A percentile compares a stretch with the other conserved stretches of the same genome.
phyloP scores from a whole-genome alignment of 2,797 vertebrate species.

The Linurgus olivaceus region DNA sequence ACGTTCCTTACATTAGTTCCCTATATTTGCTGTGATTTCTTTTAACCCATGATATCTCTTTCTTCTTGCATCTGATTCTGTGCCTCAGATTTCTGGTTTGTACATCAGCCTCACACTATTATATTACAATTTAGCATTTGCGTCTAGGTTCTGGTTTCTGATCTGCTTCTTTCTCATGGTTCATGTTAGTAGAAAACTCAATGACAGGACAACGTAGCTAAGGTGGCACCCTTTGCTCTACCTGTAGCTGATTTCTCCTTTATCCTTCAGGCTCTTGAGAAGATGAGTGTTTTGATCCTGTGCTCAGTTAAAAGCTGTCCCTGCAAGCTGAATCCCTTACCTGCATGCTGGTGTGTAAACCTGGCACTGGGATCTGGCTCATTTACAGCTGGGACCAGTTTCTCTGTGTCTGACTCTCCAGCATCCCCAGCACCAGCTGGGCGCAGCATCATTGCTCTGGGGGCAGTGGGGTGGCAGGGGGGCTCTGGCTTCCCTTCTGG shows the following conservation, averaged over 20 bases:
- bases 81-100: background rate
- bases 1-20: background rate
- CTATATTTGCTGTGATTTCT: background rate
- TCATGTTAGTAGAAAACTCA: background rate
- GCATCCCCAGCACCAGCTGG: background rate
- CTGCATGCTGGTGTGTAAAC: rapidly evolving
- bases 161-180: background rate
- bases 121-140: background rate
- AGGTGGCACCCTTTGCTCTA: background rate
- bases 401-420: background rate
- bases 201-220: rapidly evolving
- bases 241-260: background rate
- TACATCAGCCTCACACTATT: background rate
- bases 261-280: background rate
- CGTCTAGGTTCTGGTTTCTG: background rate
- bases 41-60: background rate
- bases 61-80: background rate
- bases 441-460: rapidly evolving
- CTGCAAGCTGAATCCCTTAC: background rate
- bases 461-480: rapidly evolving
- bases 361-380: background rate
- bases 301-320: background rate
- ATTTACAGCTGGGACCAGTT: background rate
- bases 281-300: background rate
- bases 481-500: background rate